Evolutionary conservation across 2,888 invertebrate genomes (phyloP), one percentile per base, ranked within the genome.

Genomic region (Amitus sp.): DNA sequence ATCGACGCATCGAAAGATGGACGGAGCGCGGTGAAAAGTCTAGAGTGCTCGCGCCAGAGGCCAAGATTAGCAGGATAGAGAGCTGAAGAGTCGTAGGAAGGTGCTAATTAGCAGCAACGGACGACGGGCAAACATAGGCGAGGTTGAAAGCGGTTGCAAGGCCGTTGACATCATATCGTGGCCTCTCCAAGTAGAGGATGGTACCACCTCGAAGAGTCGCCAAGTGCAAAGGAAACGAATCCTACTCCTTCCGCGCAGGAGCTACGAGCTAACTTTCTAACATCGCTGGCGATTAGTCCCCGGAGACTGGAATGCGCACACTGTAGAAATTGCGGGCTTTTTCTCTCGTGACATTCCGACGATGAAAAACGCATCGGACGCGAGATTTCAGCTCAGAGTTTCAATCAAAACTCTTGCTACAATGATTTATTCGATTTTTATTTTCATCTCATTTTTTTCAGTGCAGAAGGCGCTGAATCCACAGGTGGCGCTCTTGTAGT

Each of bases 101-200:
- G 60, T 56, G 63, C 61, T 69, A 72, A 72, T 69, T 69, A 67
- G 63, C 58, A 59, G 60, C 64, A 67, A 67, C 66, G 55, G 51
- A 56, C 55, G 61, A 58, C 66, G 57, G 39, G 58, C 56, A 66
- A 68, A 66, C 62, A 64, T 60, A 66, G 65, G 67, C 49, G 59
- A 65, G 63, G 48, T 51, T 58, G 30, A 54, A 46, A 53, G 57
- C 43, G 48, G 48, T 20, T 30, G 42, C 68, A 69, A 68, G 70
- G 68, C 62, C 69, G 57, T 68, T 72, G 69, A 72, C 69, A 68
- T 59, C 51, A 59, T 42, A 27, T 39, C 13, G 39, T 9, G 39
- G 17, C 39, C 39, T 17, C 12, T 3, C 34, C 34, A 17, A 15
- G 15, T 9, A 23, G 13, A 53, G 28, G 52, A 33, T 45, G 43